Base-by-base conservation (phyloP, 2,797 vertebrate species). In the Columba guinea region DNA sequence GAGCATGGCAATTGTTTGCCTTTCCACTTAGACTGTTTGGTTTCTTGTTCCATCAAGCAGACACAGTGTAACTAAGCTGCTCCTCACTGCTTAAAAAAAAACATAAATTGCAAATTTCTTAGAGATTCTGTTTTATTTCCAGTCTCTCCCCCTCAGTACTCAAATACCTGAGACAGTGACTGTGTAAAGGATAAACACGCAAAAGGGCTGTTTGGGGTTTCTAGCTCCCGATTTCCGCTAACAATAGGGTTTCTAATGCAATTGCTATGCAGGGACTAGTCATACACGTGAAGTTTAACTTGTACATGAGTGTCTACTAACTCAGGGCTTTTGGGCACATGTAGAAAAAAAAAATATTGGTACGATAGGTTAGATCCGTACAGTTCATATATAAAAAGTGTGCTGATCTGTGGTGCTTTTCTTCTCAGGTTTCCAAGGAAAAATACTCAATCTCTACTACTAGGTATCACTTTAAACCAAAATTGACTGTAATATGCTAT, bases 21-120 rank as follows among this genome's bases (percentile, higher is more conserved):
- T 97, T 97, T 96, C 95, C 92, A 96, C 96, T 97, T 96, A 96
- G 4, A 91, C 49, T 96, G 86, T 97, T 97, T 96, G 92, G 94
- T 74, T 97, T 96, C 91, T 95, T 84, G 82, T 93, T 95, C 88
- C 90, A 82, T 90, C 75, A 92, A 95, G 97, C 35, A 95, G 73
- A 90, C 76, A 35, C 37, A 11, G 87, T 96, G 94, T 95, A 90
- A 94, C 94, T 95, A 96, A 96, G 95, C 95, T 94, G 91, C 92
- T 96, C 81, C 91, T 96, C 70, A 10, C 62, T 34, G 89, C 87
- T 94, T 82, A 65, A 93, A 94, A 95, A 84, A 95, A 69, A 8
- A 35, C 24, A 49, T 22, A 23, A 93, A 95, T 92, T 92, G 87
- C 90, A 94, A 49, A 94, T 89, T 86, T 97, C 92, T 91, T 71